phyloP scores from a whole-genome alignment of 2,888 invertebrate genomes.

The Pegoplata infirma region DNA sequence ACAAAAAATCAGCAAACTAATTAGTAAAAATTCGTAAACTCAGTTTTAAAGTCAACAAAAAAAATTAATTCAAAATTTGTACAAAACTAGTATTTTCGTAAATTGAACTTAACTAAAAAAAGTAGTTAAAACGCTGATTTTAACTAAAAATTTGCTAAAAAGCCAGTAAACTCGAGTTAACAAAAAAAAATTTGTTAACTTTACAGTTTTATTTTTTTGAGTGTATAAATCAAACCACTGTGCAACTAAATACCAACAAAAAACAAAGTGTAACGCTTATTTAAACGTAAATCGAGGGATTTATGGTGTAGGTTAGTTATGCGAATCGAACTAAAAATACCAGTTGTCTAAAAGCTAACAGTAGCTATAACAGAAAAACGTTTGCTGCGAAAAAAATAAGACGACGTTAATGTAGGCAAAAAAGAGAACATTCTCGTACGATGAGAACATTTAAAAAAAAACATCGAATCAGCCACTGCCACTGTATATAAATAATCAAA shows the following conservation, averaged over 20 bases:
- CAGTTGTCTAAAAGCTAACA: neutral
- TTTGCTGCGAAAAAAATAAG: neutral
- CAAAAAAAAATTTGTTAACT: too few species aligned
- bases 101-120: too few species aligned
- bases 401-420: constrained; percentile 2
- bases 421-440: constrained; percentile 14
- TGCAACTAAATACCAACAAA: constrained; percentile 7
- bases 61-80: too few species aligned
- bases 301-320: constrained; percentile 52
- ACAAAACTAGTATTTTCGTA: too few species aligned
- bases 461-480: neutral
- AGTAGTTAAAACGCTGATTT: too few species aligned
- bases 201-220: too few species aligned
- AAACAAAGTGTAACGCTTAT: constrained; percentile 23
- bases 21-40: too few species aligned
- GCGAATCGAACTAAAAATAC: constrained; percentile 12
- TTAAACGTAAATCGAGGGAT: constrained; percentile 24
- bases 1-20: too few species aligned
- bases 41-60: too few species aligned
- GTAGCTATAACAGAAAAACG: constrained; percentile 1
- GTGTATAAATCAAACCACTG: constrained; percentile 5
- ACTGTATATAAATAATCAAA: neutral
- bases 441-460: neutral
- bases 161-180: too few species aligned
- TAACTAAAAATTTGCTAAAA: too few species aligned